Evolutionary conservation across 2,888 invertebrate genomes (phyloP), one percentile per base, ranked within the genome.

Genomic region (Heliconius charithonia): DNA sequence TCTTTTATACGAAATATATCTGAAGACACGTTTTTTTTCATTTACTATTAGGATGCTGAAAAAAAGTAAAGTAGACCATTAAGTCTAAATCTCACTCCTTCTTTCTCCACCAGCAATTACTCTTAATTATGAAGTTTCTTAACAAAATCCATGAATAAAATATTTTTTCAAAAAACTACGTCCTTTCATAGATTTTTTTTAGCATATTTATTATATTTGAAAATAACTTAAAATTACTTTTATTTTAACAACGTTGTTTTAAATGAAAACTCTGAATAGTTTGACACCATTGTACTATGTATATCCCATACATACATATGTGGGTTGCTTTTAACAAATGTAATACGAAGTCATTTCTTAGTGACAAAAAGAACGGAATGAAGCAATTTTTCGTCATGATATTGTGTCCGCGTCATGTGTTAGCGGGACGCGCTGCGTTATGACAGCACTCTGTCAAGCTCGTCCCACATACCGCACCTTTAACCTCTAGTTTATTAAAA

Each of bases 401-500:
- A 77, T 77, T 77, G 65, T 65, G 77, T 65, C 56, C 77, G 70
- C 70, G 77, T 74, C 51, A 56, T 63, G 66, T 70, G 63, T 77
- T 76, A 79, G 56, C 41, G 67, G 62, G 76, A 69, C 67, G 63
- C 76, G 63, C 69, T 63, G 51, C 51, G 73, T 51, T 62, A 76
- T 72, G 77, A 80, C 71, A 74, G 65, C 69, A 70, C 79, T 80
- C 66, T 75, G 32, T 80, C 77, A 77, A 63, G 56, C 79, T 41
- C 70, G 78, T 56, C 62, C 51, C 74, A 75, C 66, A 65, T 77
- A 72, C 51, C 71, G 71, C 72, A 37, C 37, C 37, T 37, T 37
- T 71, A 72, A 76, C 71, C 77, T 77, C 37, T 72, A 51, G 45
- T 72, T 66, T 77, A 72, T 73, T 76, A 76, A 69, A 66, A 77